These are phyloP conservation scores for Microcaecilia unicolor DNA, from an alignment of 2,797 vertebrate genomes.

Conservation along the genomic window DNA sequence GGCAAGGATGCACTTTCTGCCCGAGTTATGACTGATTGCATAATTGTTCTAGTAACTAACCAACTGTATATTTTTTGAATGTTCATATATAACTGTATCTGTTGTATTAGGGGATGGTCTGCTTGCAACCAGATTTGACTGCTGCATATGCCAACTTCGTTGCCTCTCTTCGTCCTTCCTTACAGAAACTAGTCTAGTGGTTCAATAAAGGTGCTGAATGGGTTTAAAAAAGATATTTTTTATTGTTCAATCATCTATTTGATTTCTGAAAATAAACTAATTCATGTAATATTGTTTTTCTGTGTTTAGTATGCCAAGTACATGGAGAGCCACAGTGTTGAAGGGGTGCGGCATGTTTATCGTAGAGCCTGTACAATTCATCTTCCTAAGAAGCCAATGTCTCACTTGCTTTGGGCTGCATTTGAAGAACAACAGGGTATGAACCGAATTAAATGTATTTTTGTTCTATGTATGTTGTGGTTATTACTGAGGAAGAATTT, in stretches of 20 bases:
- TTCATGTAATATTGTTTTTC: slow-evolving; percentile 66
- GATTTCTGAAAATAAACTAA: slow-evolving; percentile 52
- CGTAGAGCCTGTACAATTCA: slow-evolving; percentile 91
- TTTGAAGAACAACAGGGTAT: slow-evolving; percentile 97
- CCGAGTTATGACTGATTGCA: slow-evolving; percentile 49
- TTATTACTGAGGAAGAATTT: too few species aligned
- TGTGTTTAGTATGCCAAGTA: slow-evolving; percentile 97
- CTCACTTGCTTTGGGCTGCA: slow-evolving; percentile 92
- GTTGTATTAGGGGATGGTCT: slow-evolving; percentile 99
- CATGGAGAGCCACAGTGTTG: slow-evolving; percentile 92
- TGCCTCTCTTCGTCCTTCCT: slow-evolving; percentile 99
- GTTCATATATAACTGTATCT: slow-evolving; percentile 99
- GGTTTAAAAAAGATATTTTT: slow-evolving; percentile 99
- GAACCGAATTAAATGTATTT: slow-evolving; percentile 5
- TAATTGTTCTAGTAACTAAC: slow-evolving; percentile 90
- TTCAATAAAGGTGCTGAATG: slow-evolving; percentile 99
- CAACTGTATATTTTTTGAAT: slow-evolving; percentile 97
- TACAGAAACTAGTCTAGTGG: slow-evolving; percentile 99
- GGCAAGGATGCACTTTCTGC: slow-evolving; percentile 60
- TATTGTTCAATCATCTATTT: slow-evolving; percentile 94
- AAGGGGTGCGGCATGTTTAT: slow-evolving; percentile 90
- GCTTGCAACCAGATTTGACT: slow-evolving; percentile 99
- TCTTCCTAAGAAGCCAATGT: slow-evolving; percentile 83
- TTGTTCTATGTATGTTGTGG: not conserved
- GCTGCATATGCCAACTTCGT: slow-evolving; percentile 99